Evolutionary conservation across 2,113 vertebrate species (phyloP).

Genomic region (Pluvianellus socialis): DNA sequence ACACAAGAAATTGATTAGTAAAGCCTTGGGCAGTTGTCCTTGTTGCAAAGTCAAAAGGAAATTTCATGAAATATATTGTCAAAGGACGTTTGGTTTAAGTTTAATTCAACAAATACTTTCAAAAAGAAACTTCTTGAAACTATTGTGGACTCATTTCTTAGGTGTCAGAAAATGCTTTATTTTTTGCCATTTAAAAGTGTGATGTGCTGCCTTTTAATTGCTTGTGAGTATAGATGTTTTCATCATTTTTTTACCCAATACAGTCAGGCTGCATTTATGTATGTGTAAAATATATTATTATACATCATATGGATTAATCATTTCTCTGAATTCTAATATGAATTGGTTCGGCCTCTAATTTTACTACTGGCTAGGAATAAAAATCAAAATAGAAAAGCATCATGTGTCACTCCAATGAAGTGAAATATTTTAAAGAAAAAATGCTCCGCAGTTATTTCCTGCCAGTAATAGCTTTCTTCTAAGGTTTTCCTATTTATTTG

Average conservation of each 20-base stretch:
- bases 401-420: not conserved
- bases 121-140: not conserved
- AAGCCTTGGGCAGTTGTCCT: constrained; percentile 27
- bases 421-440: not conserved
- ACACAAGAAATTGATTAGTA: not conserved
- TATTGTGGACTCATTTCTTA: not conserved
- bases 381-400: not conserved
- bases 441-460: not conserved
- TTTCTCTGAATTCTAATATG: not conserved
- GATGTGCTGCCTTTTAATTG: not conserved
- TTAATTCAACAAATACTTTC: not conserved
- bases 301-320: not conserved
- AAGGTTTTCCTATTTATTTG: not conserved
- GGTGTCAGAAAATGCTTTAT: not conserved
- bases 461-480: not conserved
- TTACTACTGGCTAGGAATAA: not conserved
- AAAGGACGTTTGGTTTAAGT: not conserved
- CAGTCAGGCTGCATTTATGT: not conserved
- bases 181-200: not conserved
- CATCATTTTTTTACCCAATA: not conserved
- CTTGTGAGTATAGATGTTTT: not conserved
- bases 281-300: not conserved
- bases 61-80: not conserved
- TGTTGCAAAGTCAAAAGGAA: constrained; percentile 12
- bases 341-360: not conserved